phyloP scores from a whole-genome alignment of 1,140 invertebrate genomes.

The Stratiolaelaps scimitus region DNA sequence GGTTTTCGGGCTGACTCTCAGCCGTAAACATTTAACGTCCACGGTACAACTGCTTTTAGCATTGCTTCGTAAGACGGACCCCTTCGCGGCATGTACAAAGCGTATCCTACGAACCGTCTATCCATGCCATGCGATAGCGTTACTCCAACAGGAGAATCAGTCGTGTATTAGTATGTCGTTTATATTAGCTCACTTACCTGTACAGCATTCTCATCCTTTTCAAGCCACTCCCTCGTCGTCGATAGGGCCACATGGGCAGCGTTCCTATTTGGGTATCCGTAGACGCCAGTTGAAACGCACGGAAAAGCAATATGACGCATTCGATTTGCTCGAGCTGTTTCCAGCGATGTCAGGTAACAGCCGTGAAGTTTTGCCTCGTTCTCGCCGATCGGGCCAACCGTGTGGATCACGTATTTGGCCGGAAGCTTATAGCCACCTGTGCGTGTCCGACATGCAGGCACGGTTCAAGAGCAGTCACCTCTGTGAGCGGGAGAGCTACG shows the following conservation, averaged over 20 bases:
- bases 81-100: too few species aligned
- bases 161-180: too few species aligned
- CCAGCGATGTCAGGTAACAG: conserved; percentile 57
- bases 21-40: too few species aligned
- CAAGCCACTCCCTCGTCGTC: conserved; percentile 54
- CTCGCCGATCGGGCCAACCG: conserved; percentile 63
- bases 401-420: conserved; percentile 66
- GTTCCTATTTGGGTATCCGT: conserved; percentile 62
- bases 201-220: conserved; percentile 43
- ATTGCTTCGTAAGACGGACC: too few species aligned
- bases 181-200: conserved; percentile 3
- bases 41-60: too few species aligned
- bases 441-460: too few species aligned
- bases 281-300: conserved; percentile 45
- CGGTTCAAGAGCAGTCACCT: too few species aligned
- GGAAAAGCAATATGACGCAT: conserved; percentile 51
- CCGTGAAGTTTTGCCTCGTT: conserved; percentile 51
- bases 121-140: too few species aligned
- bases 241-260: conserved; percentile 59
- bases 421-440: conserved; percentile 54
- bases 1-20: too few species aligned
- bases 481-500: too few species aligned
- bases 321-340: conserved; percentile 49
- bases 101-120: too few species aligned
- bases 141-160: too few species aligned